Conservation (phyloP, 2,113 vertebrate genomes). For the Fulica atra region DNA sequence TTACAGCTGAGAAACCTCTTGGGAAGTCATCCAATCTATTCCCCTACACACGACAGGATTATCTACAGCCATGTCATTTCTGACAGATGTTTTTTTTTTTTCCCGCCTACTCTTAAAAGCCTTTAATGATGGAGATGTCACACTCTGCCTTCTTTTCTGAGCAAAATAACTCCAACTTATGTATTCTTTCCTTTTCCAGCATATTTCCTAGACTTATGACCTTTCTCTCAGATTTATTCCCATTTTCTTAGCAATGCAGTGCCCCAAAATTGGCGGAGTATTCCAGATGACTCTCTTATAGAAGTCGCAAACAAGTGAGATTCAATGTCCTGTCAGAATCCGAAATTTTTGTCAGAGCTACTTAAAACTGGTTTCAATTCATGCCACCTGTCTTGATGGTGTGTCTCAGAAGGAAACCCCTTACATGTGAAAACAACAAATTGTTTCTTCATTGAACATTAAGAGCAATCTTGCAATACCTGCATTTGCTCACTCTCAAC, state of each 20-base stretch:
- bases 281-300: neutral
- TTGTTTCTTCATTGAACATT: neutral
- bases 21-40: slow-evolving; percentile 11
- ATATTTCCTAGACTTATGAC: neutral
- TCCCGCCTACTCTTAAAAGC: slow-evolving; percentile 7
- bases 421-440: neutral
- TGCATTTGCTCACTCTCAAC: neutral
- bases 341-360: neutral
- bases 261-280: neutral
- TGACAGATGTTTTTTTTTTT: neutral
- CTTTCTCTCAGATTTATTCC: neutral
- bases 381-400: neutral
- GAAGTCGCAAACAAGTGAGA: neutral
- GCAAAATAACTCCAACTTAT: neutral
- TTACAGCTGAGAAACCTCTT: slow-evolving; percentile 21
- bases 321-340: neutral
- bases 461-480: neutral
- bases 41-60: neutral
- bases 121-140: slow-evolving; percentile 7
- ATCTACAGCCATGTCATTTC: slow-evolving; percentile 20
- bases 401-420: neutral
- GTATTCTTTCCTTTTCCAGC: neutral
- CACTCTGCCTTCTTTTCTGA: neutral
- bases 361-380: neutral
- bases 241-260: neutral